Evolutionary conservation across 2,888 invertebrate genomes (phyloP).

Genomic region (Lasioglossum oenotherae): DNA sequence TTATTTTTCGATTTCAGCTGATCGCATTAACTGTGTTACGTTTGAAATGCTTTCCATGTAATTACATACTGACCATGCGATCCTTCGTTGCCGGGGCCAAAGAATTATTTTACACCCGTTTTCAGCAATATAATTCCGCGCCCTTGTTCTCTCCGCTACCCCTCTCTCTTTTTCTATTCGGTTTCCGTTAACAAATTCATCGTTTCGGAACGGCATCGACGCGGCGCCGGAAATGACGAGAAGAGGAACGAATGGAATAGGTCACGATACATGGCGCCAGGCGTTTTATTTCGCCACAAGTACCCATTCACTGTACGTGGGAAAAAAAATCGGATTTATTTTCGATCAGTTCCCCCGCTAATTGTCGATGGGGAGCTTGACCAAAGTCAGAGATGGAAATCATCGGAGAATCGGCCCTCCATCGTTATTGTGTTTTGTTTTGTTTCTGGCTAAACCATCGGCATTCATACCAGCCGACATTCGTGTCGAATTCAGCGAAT

Average conservation of each 20-base stretch:
- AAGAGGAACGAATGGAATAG: neutral
- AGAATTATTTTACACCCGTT: neutral
- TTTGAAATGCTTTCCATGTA: constrained; percentile 43
- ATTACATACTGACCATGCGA: constrained; percentile 17
- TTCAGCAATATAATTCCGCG: neutral
- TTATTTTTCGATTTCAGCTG: constrained; percentile 41
- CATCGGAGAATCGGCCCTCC: constrained; percentile 40
- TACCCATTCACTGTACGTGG: neutral
- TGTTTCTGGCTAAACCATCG: constrained; percentile 37
- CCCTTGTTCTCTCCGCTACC: neutral
- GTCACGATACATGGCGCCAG: neutral
- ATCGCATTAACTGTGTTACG: constrained; percentile 45
- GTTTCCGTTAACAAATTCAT: constrained; percentile 3
- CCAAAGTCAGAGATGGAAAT: constrained; percentile 48
- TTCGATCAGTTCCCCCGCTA: constrained; percentile 43
- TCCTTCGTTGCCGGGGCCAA: neutral
- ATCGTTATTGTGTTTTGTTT: constrained; percentile 32
- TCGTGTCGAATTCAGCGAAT: constrained; percentile 43
- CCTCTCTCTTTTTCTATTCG: neutral
- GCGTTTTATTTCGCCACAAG: neutral
- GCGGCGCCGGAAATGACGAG: neutral
- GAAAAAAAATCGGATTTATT: constrained; percentile 35
- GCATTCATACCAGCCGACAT: constrained; percentile 4
- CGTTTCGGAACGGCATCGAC: neutral
- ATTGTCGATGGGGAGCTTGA: constrained; percentile 34